A percentile compares a stretch with the other conserved stretches of the same genome.
Conservation (phyloP, 64 coral and sea anemone genomes). For the Montipora foliosa region DNA sequence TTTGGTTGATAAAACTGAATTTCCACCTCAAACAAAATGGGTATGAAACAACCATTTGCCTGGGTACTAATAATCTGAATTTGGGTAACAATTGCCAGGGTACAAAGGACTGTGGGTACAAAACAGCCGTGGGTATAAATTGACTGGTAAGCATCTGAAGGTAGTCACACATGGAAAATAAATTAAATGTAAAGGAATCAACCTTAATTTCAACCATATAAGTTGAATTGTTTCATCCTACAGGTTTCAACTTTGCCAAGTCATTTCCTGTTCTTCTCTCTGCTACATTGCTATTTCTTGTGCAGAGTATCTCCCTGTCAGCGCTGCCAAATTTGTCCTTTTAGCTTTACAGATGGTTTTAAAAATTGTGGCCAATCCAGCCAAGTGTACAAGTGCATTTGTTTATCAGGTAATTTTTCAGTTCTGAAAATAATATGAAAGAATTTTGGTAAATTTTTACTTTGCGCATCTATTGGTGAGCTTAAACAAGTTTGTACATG, state of each 20-base stretch:
- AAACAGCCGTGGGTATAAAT: too few species aligned
- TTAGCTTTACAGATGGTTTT: constrained; percentile 70
- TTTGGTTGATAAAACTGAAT: too few species aligned
- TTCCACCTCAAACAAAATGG: too few species aligned
- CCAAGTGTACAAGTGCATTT: constrained; percentile 60
- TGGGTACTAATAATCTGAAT: too few species aligned
- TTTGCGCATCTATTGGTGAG: neutral
- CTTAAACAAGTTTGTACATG: too few species aligned
- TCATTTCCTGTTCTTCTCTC: constrained; percentile 78
- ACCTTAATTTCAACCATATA: neutral
- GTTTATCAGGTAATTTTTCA: constrained; percentile 68
- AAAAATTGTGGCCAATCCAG: constrained; percentile 57
- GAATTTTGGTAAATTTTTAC: neutral
- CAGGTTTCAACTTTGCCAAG: constrained; percentile 76
- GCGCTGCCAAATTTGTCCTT: constrained; percentile 74
- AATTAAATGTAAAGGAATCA: too few species aligned
- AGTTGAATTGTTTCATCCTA: constrained; percentile 27
- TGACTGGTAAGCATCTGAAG: too few species aligned
- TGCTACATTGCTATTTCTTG: constrained; percentile 82
- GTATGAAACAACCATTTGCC: too few species aligned
- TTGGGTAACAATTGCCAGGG: too few species aligned
- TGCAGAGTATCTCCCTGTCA: constrained; percentile 53
- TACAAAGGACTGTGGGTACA: too few species aligned
- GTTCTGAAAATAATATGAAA: neutral
- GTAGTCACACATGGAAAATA: too few species aligned